phyloP scores from a whole-genome alignment of 92 coral and sea anemone genomes.

The Porites divaricata region DNA sequence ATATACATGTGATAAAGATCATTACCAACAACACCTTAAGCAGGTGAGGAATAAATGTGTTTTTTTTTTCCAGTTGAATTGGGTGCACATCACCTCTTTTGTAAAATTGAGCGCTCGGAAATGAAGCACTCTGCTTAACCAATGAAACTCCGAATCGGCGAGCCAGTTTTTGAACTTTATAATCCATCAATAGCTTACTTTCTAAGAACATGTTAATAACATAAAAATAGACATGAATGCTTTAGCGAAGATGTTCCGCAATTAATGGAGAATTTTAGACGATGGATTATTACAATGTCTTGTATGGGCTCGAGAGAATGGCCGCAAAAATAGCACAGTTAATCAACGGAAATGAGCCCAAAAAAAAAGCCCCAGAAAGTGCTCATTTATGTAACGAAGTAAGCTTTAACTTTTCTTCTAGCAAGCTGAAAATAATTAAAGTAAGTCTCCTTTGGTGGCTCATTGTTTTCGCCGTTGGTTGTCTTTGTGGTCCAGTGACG shows the following conservation, averaged over 20 bases:
- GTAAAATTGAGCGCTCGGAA: conserved; percentile 29
- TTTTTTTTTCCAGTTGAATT: conserved; percentile 26
- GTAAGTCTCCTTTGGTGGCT: neutral
- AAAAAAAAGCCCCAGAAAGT: conserved; percentile 4
- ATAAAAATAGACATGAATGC: conserved; percentile 10
- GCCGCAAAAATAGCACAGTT: neutral
- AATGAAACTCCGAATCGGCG: conserved; percentile 13
- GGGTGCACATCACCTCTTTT: conserved; percentile 1
- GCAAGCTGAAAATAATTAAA: neutral
- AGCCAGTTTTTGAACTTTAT: conserved; percentile 17
- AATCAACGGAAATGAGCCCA: neutral
- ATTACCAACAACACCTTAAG: conserved; percentile 18
- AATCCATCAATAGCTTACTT: conserved; percentile 16
- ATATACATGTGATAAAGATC: conserved; percentile 27
- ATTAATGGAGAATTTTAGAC: conserved; percentile 19
- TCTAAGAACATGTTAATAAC: conserved; percentile 29
- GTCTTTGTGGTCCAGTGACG: conserved; percentile 6
- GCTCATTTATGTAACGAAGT: conserved; percentile 3
- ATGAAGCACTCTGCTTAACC: conserved; percentile 20
- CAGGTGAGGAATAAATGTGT: conserved; percentile 32
- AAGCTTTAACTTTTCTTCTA: neutral
- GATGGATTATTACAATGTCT: conserved; percentile 26
- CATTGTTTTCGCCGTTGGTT: conserved; percentile 7
- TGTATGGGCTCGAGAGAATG: neutral
- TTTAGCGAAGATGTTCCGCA: conserved; percentile 28